Evolutionary conservation across 2,888 invertebrate genomes (phyloP).

Genomic region (Polydrusus pterygomalis): DNA sequence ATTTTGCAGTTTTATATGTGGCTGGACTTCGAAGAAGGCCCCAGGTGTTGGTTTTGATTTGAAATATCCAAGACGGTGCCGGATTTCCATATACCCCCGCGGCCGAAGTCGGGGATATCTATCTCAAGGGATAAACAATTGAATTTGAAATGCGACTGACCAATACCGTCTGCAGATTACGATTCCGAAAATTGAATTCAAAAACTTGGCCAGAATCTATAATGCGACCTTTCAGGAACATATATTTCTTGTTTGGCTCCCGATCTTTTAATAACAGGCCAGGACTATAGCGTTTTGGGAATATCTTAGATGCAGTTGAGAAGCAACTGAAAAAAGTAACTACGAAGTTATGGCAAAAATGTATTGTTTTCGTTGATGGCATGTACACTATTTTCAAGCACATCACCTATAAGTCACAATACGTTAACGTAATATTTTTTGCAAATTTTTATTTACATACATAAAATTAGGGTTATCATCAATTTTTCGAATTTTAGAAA

Average conservation of each 20-base stretch:
- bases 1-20: slow-evolving; percentile 65
- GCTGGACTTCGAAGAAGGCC: slow-evolving; percentile 58
- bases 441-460: no score
- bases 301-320: no score
- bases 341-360: no score
- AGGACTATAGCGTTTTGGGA: slow-evolving; percentile 8
- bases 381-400: no score
- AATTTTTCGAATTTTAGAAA: no score
- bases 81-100: slow-evolving; percentile 70
- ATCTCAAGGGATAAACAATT: slow-evolving; percentile 72
- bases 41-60: slow-evolving; percentile 71
- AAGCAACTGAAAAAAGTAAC: no score
- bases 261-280: slow-evolving; percentile 51
- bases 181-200: slow-evolving; percentile 73
- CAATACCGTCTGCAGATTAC: slow-evolving; percentile 72
- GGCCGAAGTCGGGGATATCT: slow-evolving; percentile 68
- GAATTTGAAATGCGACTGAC: slow-evolving; percentile 72
- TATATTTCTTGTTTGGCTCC: slow-evolving; percentile 60
- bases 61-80: slow-evolving; percentile 69
- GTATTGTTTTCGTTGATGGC: no score
- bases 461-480: no score
- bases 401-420: no score
- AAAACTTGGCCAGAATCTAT: slow-evolving; percentile 73
- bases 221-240: slow-evolving; percentile 65
- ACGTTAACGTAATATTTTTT: no score